These are phyloP conservation scores for Microctonus aethiopoides DNA, from an alignment of 2,888 invertebrate species.

Conservation along the genomic window DNA sequence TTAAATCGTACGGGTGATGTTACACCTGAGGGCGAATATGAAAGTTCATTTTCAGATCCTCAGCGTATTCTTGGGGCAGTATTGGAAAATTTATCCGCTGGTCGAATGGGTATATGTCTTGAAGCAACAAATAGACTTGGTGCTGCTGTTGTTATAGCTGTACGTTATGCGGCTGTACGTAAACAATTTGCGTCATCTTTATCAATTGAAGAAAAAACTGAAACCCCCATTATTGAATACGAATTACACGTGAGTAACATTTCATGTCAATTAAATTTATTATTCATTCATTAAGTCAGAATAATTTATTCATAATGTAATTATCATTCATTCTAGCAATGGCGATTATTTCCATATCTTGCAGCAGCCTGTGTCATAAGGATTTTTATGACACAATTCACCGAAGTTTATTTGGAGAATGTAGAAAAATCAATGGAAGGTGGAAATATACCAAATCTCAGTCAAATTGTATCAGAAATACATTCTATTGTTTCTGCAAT, in stretches of 20 bases:
- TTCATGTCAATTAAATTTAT: too few species aligned
- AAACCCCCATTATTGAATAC: slow-evolving; percentile 85
- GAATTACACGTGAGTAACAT: slow-evolving; percentile 83
- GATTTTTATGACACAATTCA: slow-evolving; percentile 75
- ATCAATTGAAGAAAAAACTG: slow-evolving; percentile 64
- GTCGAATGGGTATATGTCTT: slow-evolving; percentile 80
- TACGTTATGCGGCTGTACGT: slow-evolving; percentile 83
- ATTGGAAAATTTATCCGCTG: slow-evolving; percentile 87
- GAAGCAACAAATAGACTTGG: slow-evolving; percentile 76
- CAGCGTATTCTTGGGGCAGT: slow-evolving; percentile 86
- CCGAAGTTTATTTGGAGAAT: slow-evolving; percentile 74
- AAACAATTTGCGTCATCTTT: slow-evolving; percentile 76
- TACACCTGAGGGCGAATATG: slow-evolving; percentile 86
- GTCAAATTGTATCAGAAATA: slow-evolving; percentile 76
- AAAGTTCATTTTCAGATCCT: slow-evolving; percentile 90
- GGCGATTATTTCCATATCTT: slow-evolving; percentile 82
- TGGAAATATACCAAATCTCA: slow-evolving; percentile 65
- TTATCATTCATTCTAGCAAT: slow-evolving; percentile 70
- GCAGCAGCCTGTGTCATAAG: slow-evolving; percentile 77
- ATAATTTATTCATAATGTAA: too few species aligned
- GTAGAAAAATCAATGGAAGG: slow-evolving; percentile 74
- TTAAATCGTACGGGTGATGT: slow-evolving; percentile 92
- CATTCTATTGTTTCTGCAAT: slow-evolving; percentile 77
- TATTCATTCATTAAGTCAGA: too few species aligned
- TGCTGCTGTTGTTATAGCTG: slow-evolving; percentile 80